Evolutionary conservation across 2,797 vertebrate species (phyloP).

Genomic region (Sarcophilus harrisii): DNA sequence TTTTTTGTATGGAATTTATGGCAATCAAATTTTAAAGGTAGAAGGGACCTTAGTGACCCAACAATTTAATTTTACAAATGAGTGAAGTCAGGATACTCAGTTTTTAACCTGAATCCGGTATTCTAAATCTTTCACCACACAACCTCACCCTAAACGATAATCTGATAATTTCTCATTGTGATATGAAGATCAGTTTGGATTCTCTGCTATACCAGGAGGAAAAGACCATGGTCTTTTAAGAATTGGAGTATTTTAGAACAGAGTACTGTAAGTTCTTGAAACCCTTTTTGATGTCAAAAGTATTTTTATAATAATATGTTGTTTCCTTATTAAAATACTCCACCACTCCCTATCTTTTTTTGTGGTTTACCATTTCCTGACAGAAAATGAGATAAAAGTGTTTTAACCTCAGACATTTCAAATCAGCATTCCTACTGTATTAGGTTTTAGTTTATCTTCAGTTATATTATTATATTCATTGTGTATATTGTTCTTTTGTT

Average conservation of each 20-base stretch:
- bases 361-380: neutral
- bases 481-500: neutral
- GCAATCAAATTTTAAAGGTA: neutral
- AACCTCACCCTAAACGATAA: neutral
- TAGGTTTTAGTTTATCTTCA: neutral
- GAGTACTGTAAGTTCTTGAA: neutral
- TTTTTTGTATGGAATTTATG: neutral
- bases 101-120: neutral
- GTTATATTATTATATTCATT: neutral
- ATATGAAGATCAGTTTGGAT: neutral
- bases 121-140: neutral
- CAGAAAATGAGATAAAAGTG: neutral
- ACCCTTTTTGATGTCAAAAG: neutral
- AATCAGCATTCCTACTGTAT: neutral
- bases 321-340: neutral
- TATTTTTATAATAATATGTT: neutral
- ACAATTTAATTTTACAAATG: neutral
- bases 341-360: neutral
- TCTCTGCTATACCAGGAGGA: neutral
- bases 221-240: neutral
- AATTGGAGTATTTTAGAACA: neutral
- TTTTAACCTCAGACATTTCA: neutral
- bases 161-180: neutral
- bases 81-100: neutral
- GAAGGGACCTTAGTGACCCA: neutral